phyloP scores from a whole-genome alignment of 2,113 vertebrate genomes.

The Danionella cerebrum region DNA sequence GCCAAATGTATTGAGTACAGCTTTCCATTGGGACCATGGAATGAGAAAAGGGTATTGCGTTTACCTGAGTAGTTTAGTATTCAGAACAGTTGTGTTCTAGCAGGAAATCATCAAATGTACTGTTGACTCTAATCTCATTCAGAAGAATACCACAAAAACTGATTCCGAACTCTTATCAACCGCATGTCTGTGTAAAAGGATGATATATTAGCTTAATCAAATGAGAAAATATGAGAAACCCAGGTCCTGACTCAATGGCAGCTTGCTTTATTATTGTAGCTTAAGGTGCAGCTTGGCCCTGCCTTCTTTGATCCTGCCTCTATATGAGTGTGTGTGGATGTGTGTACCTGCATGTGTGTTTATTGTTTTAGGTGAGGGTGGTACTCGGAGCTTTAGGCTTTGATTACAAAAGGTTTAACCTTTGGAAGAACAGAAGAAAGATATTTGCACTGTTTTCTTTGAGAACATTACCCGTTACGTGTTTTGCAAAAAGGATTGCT shows the following conservation, averaged over 20 bases:
- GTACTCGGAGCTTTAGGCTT: conserved; percentile 24
- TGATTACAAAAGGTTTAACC: conserved; percentile 34
- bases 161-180: neutral
- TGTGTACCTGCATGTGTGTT: conserved; percentile 21
- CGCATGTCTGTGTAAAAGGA: conserved; percentile 30
- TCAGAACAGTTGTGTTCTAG: too few relatives aligned
- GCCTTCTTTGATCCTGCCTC: conserved; percentile 63
- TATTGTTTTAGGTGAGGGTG: conserved; percentile 41
- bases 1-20: too few relatives aligned
- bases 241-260: conserved; percentile 47
- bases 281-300: conserved; percentile 63
- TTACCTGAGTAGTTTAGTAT: too few relatives aligned
- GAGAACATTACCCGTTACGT: conserved; percentile 27
- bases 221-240: conserved; percentile 67
- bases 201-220: conserved; percentile 75
- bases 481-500: conserved; percentile 36
- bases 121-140: too few relatives aligned
- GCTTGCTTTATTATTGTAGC: conserved; percentile 66
- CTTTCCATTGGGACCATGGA: too few relatives aligned
- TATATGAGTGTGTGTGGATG: conserved; percentile 48
- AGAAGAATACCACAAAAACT: too few relatives aligned
- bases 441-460: conserved; percentile 34
- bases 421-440: conserved; percentile 38
- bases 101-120: too few relatives aligned
- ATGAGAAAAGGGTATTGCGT: too few relatives aligned